Evolutionary conservation across 2,797 vertebrate genomes (phyloP), one percentile per base, ranked within the genome.

Genomic region (Poeciliopsis presidionis): DNA sequence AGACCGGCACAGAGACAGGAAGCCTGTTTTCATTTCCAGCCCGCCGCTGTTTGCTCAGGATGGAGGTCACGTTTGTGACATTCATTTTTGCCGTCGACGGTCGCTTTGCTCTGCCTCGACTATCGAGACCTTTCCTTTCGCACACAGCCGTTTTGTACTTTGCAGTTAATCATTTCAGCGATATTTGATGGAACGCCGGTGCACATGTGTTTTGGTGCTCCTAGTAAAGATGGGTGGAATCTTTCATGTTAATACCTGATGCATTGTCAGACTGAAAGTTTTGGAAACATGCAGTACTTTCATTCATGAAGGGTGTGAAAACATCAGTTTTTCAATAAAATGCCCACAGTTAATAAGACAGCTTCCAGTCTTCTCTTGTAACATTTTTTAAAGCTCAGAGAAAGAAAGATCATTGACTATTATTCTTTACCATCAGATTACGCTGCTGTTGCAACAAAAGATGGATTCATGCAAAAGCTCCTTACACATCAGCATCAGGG

Each of bases 1-100:
- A 70, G 72, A 86, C 82, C 87, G 86, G 89, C 91, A 88, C 77
- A 92, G 93, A 82, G 86, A 93, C 94, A 91, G 95, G 94, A 96
- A 95, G 82, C 82, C 81, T 20, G 41, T 61, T 81, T 87, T 91
- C 87, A 87, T 95, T 91, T 94, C 91, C 91, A 90, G 86, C 65
- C 86, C 85, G 90, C 83, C 13, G 65, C 84, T 79, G 80, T 90
- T 86, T 88, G 76, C 61, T 75, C 67, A 86, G 85, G 92, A 30
- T 88, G 90, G 49, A 93, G 91, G 83, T 93, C 90, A 88, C 82
- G 85, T 91, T 89, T 82, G 88, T 87, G 82, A 88, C 83, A 84
- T 81, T 73, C 88, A 87, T 72, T 85, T 30, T 83, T 80, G 61
- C 74, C 81, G 71, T 82, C 77, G 87, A 88, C 84, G 79, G 84